Evolutionary conservation across 2,797 vertebrate genomes (phyloP), one percentile per base, ranked within the genome.

Genomic region (Hippocampus kuda): DNA sequence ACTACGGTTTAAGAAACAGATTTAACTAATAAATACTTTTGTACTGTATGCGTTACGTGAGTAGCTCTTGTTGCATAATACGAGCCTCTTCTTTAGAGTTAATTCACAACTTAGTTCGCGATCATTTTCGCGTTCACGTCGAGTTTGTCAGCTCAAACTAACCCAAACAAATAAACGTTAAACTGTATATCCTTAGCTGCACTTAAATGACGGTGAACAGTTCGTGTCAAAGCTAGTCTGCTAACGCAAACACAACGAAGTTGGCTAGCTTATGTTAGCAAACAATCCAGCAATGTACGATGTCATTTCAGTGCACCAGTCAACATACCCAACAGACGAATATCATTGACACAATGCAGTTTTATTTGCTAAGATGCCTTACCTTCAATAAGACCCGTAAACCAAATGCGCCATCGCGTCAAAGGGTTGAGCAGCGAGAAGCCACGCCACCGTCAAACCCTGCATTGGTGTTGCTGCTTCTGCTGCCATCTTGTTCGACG

Each of bases 401-500:
- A 77, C 59, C 15, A 44, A 68, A 70, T 77, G 79, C 70, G 67
- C 66, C 73, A 71, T 71, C 71, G 78, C 70, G 74, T 81, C 66
- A 70, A 76, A 77, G 73, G 74, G 70, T 71, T 70, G 56, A 79
- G 67, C 72, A 44, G 72, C 78, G 73, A 77, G 68, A 79, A 79
- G 27, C 74, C 71, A 75, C 73, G 74, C 73, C 72, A 63, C 81
- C 65, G 83, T 72, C 66, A 74, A 78, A 78, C 71, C 83, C 80
- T 77, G 83, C 80, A 80, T 54, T 75, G 77, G 66, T 70, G 81
- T 67, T 46, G 72, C 67, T 27, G 67, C 53, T 61, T 83, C 87
- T 71, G 67, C 87, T 88, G 86, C 88, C 87, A 88, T 88, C 88
- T 88, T 89, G 88, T 88, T 87, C 79, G 74, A 85, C 86, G 81